Evolutionary conservation across 2,888 invertebrate species (phyloP), one percentile per base, ranked within the genome.

Genomic region (Athalia rosae): DNA sequence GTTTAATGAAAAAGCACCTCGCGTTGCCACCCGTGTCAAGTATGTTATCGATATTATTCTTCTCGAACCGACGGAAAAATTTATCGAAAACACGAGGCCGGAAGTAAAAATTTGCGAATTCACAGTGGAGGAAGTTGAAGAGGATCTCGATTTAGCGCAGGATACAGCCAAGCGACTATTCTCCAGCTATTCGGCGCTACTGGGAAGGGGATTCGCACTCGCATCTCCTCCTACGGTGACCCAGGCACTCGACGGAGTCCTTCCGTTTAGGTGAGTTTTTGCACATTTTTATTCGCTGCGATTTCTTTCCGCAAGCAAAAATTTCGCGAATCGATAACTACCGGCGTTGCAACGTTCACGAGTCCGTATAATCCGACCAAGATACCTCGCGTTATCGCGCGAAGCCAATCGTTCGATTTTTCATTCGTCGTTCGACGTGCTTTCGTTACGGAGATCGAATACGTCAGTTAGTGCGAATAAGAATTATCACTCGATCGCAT

Each of bases 191-290:
- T 93, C 95, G 28, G 90, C 93, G 5, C 91, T 99, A 63, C 93
- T 99, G 11, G 95, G 96, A 8, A 95, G 97, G 86, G 98, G 99
- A 28, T 94, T 99, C 83, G 97, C 98, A 9, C 92, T 99, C 11
- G 95, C 95, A 58, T 95, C 96, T 79, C 94, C 96, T 0, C 95
- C 98, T 0, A 95, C 96, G 13, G 95, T 99, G 73, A 94, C 95
- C 85, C 97, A 98, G 91, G 96, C 98, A 61, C 91, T 98, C 79
- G 97, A 98, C 87, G 98, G 97, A 8, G 94, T 95, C 89, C 91
- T 96, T 83, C 95, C 96, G 50, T 95, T 95, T 90, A 95, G 95
- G 95, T 95, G 88, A 93, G 94, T 92, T 45, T 15, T 45, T 0
- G 5, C 13, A 41, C 9, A 4, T n/a, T n/a, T 15, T 53, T 28